A percentile compares a stretch with the other conserved stretches of the same genome.
Conservation (phyloP, 1,140 invertebrate species). For the Sweltsa coloradensis region DNA sequence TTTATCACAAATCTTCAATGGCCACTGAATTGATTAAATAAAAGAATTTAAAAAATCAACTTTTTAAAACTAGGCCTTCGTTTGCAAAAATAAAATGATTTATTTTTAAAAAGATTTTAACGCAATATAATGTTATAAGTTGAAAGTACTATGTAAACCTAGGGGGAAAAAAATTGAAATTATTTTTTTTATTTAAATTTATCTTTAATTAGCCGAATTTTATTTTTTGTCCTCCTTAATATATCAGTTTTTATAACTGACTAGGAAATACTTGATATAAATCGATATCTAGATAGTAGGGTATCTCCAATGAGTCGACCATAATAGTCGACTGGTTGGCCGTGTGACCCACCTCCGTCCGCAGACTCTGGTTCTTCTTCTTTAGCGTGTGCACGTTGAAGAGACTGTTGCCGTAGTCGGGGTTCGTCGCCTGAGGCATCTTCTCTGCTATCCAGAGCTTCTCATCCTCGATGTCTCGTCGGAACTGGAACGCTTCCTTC, state of each 20-base stretch:
- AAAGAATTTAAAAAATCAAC: no score
- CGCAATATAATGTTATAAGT: no score
- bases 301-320: not conserved
- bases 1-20: no score
- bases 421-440: constrained; percentile 83
- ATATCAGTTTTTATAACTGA: not conserved
- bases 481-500: constrained; percentile 96
- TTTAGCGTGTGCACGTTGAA: constrained; percentile 96
- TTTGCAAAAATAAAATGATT: no score
- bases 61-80: no score
- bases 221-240: not conserved
- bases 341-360: not conserved
- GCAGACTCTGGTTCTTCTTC: constrained; percentile 78
- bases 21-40: no score
- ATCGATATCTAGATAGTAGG: not conserved
- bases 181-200: no score
- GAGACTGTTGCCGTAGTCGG: constrained; percentile 87
- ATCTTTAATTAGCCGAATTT: no score
- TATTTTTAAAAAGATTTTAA: no score
- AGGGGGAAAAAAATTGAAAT: no score
- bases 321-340: not conserved
- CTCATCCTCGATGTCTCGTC: constrained; percentile 97
- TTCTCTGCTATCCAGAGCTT: constrained; percentile 97
- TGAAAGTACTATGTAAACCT: no score
- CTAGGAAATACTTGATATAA: not conserved